Percentiles rank a stretch among this genome's conserved stretches.
These are phyloP conservation scores for Agrochola lychnidis DNA, from an alignment of 2,888 invertebrate genomes.

Conservation along the genomic window DNA sequence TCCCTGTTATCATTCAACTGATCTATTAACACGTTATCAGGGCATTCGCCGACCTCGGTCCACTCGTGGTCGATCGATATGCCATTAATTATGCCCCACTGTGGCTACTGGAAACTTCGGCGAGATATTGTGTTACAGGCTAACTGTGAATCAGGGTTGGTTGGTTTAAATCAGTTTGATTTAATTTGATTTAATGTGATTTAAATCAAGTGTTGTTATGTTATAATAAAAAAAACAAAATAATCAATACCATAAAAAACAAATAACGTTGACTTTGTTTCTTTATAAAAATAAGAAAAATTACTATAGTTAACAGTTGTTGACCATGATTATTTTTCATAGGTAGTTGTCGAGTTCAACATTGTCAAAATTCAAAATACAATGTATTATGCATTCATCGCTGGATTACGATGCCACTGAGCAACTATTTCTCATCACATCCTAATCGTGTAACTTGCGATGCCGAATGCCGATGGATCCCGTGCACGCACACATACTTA, in stretches of 20 bases:
- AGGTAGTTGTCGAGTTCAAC: no score
- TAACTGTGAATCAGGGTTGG: constrained; percentile 13
- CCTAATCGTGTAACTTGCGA: no score
- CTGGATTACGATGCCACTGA: no score
- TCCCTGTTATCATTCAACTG: constrained; percentile 45
- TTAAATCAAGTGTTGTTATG: neutral
- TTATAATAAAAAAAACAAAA: no score
- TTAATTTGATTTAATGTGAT: neutral
- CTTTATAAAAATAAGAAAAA: no score
- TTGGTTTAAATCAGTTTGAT: neutral
- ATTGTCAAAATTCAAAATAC: neutral
- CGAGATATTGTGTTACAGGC: constrained; percentile 35
- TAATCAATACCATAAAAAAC: neutral
- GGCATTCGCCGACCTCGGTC: constrained; percentile 62
- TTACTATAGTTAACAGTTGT: no score
- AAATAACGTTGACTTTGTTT: no score
- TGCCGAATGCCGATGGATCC: no score
- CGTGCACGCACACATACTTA: no score
- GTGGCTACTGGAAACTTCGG: constrained; percentile 51
- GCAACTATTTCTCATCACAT: no score
- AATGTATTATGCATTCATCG: no score
- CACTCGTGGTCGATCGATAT: constrained; percentile 62
- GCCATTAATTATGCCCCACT: constrained; percentile 59
- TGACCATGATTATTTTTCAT: no score
- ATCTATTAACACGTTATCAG: constrained; percentile 59